Percentiles rank a stretch among this genome's conserved stretches.
phyloP scores from a whole-genome alignment of 2,113 vertebrate genomes.

The Callithrix jacchus region DNA sequence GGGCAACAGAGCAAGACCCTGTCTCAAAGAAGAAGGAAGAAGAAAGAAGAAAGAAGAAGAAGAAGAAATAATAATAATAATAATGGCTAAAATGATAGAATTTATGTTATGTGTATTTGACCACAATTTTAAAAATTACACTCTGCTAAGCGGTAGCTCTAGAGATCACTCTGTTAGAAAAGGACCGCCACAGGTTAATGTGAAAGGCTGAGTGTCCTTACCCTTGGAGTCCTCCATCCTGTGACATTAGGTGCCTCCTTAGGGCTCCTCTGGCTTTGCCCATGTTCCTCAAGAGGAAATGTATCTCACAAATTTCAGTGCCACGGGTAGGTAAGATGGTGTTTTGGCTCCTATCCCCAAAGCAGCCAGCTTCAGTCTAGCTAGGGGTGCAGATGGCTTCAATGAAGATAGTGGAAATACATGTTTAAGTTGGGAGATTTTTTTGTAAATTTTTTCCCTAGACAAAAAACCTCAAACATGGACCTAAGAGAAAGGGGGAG shows the following conservation, averaged over 20 bases:
- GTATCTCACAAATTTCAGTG: background rate
- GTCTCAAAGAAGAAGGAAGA: too few relatives aligned
- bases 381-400: background rate
- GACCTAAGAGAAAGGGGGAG: background rate
- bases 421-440: background rate
- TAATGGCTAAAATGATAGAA: background rate
- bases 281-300: background rate
- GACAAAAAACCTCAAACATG: background rate
- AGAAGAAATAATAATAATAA: too few relatives aligned
- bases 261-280: background rate
- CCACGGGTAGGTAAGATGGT: background rate
- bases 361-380: background rate
- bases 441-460: background rate
- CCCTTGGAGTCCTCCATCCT: background rate
- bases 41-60: too few relatives aligned
- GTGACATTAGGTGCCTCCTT: background rate
- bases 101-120: background rate
- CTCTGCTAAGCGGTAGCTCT: conserved; percentile 53
- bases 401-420: background rate
- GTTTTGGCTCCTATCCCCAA: background rate
- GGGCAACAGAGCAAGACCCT: too few relatives aligned
- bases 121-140: background rate
- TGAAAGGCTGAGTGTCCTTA: background rate
- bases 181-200: background rate
- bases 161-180: conserved; percentile 19